phyloP scores from a whole-genome alignment of 2,888 invertebrate genomes.

The Gortyna flavago region DNA sequence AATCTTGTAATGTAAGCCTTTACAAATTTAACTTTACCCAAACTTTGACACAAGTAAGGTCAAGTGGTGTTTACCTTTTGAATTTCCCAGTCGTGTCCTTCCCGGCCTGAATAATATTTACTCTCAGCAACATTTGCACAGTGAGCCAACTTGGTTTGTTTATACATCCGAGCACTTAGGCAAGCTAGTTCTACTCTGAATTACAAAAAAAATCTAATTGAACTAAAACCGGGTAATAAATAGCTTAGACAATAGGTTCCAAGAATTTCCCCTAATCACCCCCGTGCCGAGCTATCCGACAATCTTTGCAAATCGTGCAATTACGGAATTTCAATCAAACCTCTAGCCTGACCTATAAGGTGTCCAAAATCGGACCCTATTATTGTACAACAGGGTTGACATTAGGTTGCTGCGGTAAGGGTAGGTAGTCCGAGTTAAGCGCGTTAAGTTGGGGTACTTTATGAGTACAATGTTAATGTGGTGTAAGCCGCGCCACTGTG shows the following conservation, averaged over 20 bases:
- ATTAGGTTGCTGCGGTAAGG: conserved; percentile 29
- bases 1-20: conserved; percentile 64
- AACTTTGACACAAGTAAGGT: conserved; percentile 61
- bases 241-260: conserved; percentile 55
- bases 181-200: conserved; percentile 35
- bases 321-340: conserved; percentile 68
- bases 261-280: conserved; percentile 52
- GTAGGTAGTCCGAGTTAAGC: conserved; percentile 53
- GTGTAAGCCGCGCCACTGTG: conserved; percentile 54
- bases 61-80: conserved; percentile 59
- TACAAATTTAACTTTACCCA: conserved; percentile 59
- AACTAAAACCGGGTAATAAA: conserved; percentile 53
- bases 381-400: conserved; percentile 29
- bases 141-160: conserved; percentile 31
- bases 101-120: conserved; percentile 50
- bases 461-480: conserved; percentile 65
- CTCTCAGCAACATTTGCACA: conserved; percentile 41
- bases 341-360: conserved; percentile 22
- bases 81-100: conserved; percentile 39
- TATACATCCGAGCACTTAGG: conserved; percentile 36
- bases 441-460: conserved; percentile 60
- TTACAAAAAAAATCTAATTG: conserved; percentile 54
- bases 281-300: conserved; percentile 42
- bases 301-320: conserved; percentile 71
- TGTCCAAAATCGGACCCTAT: conserved; percentile 52